Evolutionary conservation across 2,113 vertebrate species (phyloP).

Genomic region (Rhabdomys dilectus): DNA sequence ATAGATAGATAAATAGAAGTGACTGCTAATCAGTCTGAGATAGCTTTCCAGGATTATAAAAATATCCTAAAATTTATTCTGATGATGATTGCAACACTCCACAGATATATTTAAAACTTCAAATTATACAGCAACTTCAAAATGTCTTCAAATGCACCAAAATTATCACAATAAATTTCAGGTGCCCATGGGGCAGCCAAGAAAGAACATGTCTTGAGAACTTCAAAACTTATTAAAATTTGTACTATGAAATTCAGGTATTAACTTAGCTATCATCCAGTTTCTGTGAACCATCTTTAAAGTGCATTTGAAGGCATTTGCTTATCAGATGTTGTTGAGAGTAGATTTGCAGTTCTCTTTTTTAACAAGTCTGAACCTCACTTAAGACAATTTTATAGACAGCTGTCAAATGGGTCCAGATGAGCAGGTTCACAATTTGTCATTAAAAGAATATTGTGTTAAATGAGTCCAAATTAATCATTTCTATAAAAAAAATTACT

Average conservation of each 20-base stretch:
- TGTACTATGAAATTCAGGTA: background rate
- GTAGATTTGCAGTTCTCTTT: background rate
- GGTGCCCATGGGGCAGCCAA: background rate
- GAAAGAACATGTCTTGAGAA: background rate
- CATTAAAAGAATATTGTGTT: background rate
- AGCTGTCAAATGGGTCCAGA: background rate
- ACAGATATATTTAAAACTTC: background rate
- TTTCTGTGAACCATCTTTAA: background rate
- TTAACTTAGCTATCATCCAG: background rate
- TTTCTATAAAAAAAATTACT: slow-evolving; percentile 40
- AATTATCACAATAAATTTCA: background rate
- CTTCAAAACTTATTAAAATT: background rate
- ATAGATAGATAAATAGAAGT: background rate
- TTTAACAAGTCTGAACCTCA: background rate
- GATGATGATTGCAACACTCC: background rate
- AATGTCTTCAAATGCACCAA: background rate
- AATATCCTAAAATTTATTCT: background rate
- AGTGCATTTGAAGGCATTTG: background rate
- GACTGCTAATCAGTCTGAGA: background rate
- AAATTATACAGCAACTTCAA: background rate
- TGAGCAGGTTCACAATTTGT: slow-evolving; percentile 23
- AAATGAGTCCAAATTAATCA: slow-evolving; percentile 24
- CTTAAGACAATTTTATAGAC: background rate
- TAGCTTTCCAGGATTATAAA: background rate
- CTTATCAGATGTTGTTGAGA: background rate